Evolutionary conservation across 2,888 invertebrate species (phyloP), one percentile per base, ranked within the genome.

Genomic region (Napeogenes sylphis): DNA sequence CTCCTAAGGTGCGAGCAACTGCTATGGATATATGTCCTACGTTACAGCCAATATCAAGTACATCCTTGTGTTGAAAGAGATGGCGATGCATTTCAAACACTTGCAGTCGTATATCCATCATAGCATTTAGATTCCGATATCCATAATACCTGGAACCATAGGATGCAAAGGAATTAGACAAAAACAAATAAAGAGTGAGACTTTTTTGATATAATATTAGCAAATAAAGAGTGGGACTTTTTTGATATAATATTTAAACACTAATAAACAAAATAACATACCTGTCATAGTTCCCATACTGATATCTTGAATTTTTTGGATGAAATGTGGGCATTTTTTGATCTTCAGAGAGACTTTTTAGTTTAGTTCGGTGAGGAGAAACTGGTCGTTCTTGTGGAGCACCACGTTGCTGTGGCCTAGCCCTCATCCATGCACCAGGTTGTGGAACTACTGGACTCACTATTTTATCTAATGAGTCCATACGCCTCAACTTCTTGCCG

Each of bases 31-130:
- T 93, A 81, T 98, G 97, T 1, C 99, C 99, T 66, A 97, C 96
- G 87, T 99, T 99, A 85, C 99, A 99, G 14, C 99, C 99, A 78
- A 99, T 96, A 80, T 99, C 99, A 69, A 99, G 91, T 55, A 99
- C 95, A 84, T 97, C 96, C 85, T 97, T 98, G 69, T 94, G 94
- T 68, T 94, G 92, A 82, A 99, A 98, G 78, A 98, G 92, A 74
- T 97, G 95, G 54, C 93, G 90, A 74, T 96, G 94, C 77, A 94
- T 93, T 64, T 93, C 93, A 75, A 99, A 95, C 62, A 95, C 94
- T 75, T 94, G 94, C 70, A 99, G 88, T 59, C 99, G 93, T 55
- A 95, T 92, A 84, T 99, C 99, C 77, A 94, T 92, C 77, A 94
- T 95, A 51, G 94, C 93, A 72, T 95, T 94, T 32, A 95, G 92